These are phyloP conservation scores for Electrophaes corylata DNA, from an alignment of 2,888 invertebrate genomes.

Conservation along the genomic window DNA sequence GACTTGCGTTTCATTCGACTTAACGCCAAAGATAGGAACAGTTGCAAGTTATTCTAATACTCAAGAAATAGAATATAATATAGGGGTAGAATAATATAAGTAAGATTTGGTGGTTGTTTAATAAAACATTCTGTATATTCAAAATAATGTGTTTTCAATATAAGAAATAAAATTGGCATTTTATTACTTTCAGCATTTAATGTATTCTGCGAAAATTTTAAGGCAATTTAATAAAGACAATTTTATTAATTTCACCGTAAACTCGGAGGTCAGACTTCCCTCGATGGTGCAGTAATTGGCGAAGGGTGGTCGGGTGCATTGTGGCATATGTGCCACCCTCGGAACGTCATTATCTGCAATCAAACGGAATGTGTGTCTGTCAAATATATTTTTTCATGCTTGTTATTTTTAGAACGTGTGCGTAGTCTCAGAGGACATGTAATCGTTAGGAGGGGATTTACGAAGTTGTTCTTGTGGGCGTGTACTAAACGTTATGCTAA, in stretches of 20 bases:
- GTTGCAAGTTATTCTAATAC: too few species aligned
- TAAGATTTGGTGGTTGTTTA: too few species aligned
- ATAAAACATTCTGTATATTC: too few species aligned
- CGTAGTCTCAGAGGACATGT: slow-evolving; percentile 12
- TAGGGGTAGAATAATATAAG: too few species aligned
- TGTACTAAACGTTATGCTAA: neutral
- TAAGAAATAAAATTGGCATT: too few species aligned
- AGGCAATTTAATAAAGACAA: slow-evolving; percentile 35
- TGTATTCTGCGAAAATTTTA: too few species aligned
- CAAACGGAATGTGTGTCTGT: slow-evolving; percentile 56
- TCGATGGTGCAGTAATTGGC: slow-evolving; percentile 55
- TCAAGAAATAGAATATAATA: too few species aligned
- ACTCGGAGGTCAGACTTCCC: slow-evolving; percentile 23
- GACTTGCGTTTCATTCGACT: too few species aligned
- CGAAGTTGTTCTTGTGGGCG: neutral
- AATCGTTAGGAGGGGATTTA: neutral
- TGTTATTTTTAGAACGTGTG: slow-evolving; percentile 29
- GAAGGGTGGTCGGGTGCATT: slow-evolving; percentile 53
- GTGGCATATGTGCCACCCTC: slow-evolving; percentile 66
- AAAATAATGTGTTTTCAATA: too few species aligned
- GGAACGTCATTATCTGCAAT: slow-evolving; percentile 68
- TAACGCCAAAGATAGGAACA: too few species aligned
- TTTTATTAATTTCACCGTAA: slow-evolving; percentile 33
- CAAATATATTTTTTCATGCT: slow-evolving; percentile 47
- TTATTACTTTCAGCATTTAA: too few species aligned